phyloP scores from a whole-genome alignment of 2,888 invertebrate genomes.

The Apoderus coryli region DNA sequence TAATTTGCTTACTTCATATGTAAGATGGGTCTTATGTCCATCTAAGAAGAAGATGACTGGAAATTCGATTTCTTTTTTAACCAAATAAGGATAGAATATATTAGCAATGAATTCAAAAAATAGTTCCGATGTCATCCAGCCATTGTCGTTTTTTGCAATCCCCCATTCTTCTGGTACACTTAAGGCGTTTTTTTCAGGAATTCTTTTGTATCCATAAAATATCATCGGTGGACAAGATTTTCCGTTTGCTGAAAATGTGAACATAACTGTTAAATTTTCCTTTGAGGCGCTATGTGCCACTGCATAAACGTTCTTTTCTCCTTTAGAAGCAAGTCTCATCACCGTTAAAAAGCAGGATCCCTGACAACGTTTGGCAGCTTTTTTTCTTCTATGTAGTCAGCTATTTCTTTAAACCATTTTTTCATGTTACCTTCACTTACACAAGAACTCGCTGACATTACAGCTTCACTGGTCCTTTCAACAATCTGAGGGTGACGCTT shows the following conservation, averaged over 20 bases:
- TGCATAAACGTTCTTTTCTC: constrained; percentile 19
- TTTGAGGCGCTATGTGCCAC: constrained; percentile 18
- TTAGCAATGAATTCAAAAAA: constrained; percentile 13
- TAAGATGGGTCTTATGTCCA: constrained; percentile 14
- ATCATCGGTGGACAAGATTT: constrained; percentile 9
- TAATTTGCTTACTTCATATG: constrained; percentile 12
- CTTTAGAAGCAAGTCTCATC: constrained; percentile 22
- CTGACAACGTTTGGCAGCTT: constrained; percentile 13
- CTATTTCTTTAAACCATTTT: constrained; percentile 22
- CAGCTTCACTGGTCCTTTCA: constrained; percentile 17
- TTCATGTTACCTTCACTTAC: constrained; percentile 21
- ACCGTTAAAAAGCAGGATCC: constrained; percentile 21
- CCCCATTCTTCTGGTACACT: constrained; percentile 9
- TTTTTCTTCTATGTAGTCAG: constrained; percentile 13
- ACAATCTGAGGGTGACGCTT: constrained; percentile 20
- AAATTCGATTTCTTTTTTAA: too few relatives aligned
- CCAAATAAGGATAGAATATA: constrained; percentile 11
- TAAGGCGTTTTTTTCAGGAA: constrained; percentile 5
- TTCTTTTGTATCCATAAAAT: too few relatives aligned
- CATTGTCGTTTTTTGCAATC: constrained; percentile 9
- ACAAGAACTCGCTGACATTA: constrained; percentile 21
- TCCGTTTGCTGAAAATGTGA: constrained; percentile 20
- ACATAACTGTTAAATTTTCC: constrained; percentile 21
- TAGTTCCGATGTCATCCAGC: constrained; percentile 11
- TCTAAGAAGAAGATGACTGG: too few relatives aligned